These are phyloP conservation scores for Automeris io DNA, from an alignment of 2,888 invertebrate species.

Conservation along the genomic window DNA sequence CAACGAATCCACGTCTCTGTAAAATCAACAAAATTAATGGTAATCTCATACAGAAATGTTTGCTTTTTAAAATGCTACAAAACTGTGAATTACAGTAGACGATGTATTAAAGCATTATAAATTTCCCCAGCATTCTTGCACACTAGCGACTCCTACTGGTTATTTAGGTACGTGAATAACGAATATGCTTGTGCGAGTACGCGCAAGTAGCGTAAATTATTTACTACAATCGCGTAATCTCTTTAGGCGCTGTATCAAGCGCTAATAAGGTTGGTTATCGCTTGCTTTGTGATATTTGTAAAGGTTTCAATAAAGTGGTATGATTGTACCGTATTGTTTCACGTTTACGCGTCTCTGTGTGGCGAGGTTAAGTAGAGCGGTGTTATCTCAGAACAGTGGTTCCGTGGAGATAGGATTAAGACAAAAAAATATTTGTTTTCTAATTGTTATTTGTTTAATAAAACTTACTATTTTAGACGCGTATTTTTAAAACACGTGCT, in stretches of 20 bases:
- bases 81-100: conserved; percentile 64
- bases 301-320: conserved; percentile 53
- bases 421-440: conserved; percentile 32
- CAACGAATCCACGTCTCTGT: conserved; percentile 7
- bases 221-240: conserved; percentile 6
- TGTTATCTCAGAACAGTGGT: conserved; percentile 72
- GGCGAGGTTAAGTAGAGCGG: conserved; percentile 76
- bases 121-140: conserved; percentile 72
- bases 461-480: too few species aligned
- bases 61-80: conserved; percentile 64
- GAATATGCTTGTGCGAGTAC: conserved; percentile 44
- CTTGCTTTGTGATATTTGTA: conserved; percentile 18
- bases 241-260: conserved; percentile 24
- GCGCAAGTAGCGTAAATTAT: conserved; percentile 42
- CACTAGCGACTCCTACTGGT: conserved; percentile 36
- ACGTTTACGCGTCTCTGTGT: conserved; percentile 74
- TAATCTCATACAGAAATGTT: conserved; percentile 52
- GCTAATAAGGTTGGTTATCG: conserved; percentile 27
- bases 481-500: too few species aligned
- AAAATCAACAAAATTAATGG: conserved; percentile 49
- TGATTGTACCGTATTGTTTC: conserved; percentile 75
- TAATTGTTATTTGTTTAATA: too few species aligned
- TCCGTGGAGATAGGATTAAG: conserved; percentile 62
- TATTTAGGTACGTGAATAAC: conserved; percentile 44
- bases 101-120: conserved; percentile 60